Evolutionary conservation across 2,797 vertebrate genomes (phyloP).

Genomic region (Chaetodon trifasciatus): DNA sequence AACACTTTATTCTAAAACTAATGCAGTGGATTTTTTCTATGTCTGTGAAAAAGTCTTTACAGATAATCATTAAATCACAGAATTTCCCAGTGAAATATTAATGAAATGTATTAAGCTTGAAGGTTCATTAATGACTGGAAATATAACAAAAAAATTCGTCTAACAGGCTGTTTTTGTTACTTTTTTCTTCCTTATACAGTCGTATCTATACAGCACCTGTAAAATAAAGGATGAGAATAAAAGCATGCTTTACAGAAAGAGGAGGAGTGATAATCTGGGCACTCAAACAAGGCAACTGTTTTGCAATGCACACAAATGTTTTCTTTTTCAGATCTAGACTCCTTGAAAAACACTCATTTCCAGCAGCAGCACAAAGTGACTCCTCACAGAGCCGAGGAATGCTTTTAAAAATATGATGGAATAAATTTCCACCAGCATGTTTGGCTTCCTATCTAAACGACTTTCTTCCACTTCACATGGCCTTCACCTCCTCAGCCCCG

Average conservation of each 20-base stretch:
- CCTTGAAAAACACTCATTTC: not conserved
- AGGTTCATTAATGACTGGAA: too few species aligned
- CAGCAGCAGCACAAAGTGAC: not conserved
- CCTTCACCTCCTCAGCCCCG: slow-evolving; percentile 6
- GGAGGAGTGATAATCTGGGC: not conserved
- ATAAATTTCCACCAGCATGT: slow-evolving; percentile 18
- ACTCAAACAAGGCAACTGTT: not conserved
- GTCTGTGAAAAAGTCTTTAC: not conserved
- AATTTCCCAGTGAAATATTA: not conserved
- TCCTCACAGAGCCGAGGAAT: slow-evolving; percentile 1
- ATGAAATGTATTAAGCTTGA: not conserved
- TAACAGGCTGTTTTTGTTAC: not conserved
- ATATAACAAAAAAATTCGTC: not conserved
- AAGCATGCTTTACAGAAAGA: not conserved
- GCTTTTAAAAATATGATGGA: slow-evolving; percentile 30
- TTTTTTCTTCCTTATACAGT: not conserved
- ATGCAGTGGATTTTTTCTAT: not conserved
- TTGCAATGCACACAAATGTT: not conserved
- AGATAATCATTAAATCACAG: not conserved
- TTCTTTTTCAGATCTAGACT: not conserved
- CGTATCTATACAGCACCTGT: not conserved
- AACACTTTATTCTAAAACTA: not conserved
- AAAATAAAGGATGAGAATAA: not conserved
- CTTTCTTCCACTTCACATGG: not conserved
- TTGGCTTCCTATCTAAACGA: slow-evolving; percentile 8